Base-by-base conservation (phyloP, 1,140 invertebrate genomes). In the Lutraria rhynchaena region DNA sequence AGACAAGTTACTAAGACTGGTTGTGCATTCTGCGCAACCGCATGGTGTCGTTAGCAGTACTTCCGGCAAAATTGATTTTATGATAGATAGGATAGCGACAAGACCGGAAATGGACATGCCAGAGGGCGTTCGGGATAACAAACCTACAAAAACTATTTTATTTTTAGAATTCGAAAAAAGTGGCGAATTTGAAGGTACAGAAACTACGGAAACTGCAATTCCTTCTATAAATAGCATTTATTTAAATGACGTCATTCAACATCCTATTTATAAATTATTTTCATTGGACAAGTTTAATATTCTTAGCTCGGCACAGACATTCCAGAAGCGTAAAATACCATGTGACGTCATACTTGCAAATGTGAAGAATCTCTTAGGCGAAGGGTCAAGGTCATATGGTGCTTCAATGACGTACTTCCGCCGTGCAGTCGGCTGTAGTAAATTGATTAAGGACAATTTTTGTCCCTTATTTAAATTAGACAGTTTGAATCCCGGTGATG, bases 101-200 rank as follows among this genome's bases (percentile, higher is more conserved):
- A 98, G 87, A 97, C 98, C 87, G 95, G 95, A 2, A 92, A 97
- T 33, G 97, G 97, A 0, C 95, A 97, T 94, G 95, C 96, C 4
- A 96, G 98, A 91, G 97, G 96, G 24, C 94, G 99, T 0, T 94
- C n/a, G 96, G 0, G 97, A 99, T 87, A 98, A 96, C 89, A 94
- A 95, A 31, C 92, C 94, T 69, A 97, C 96, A 0, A 92, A 95
- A 1, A 95, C 96, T 55, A 95, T 95, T 83, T 97, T 97, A 88
- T 96, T 95, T 94, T 87, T 99, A 15, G 89, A 98, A 0, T 87
- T 98, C 0, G 97, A 98, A 91, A 86, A 46, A 17, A n/a, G 11
- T 41, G 35, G 19, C 15, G 55, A 69, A 44, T 69, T 69, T 69
- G 61, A 78, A 9, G 37, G 29, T 17, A 22, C 31, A 0, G 15